A percentile compares a stretch with the other conserved stretches of the same genome.
Evolutionary conservation across 64 coral and sea anemone genomes (phyloP).

Genomic region (Catalaphyllia jardinei): DNA sequence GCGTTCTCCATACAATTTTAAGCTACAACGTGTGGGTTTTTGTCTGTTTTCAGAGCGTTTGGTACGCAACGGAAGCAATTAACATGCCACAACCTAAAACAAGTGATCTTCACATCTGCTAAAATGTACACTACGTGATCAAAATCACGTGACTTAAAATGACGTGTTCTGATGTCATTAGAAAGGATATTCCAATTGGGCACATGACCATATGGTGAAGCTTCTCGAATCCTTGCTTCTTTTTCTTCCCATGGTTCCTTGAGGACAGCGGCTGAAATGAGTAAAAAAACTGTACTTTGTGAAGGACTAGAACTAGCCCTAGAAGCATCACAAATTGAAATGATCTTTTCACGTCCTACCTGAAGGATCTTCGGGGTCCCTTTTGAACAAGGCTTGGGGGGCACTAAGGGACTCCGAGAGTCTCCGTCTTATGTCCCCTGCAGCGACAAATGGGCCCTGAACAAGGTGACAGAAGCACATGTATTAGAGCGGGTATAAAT

Average conservation of each 20-base stretch:
- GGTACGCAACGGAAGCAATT: no score
- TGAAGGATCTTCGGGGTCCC: slow-evolving; percentile 97
- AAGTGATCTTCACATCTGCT: no score
- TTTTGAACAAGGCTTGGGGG: slow-evolving; percentile 87
- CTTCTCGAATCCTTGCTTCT: slow-evolving; percentile 83
- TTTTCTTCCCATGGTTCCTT: slow-evolving; percentile 98
- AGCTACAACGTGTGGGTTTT: no score
- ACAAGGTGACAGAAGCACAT: neutral
- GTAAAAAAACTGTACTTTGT: neutral
- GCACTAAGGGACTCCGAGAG: slow-evolving; percentile 84
- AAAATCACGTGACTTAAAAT: no score
- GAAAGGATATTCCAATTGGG: slow-evolving; percentile 99
- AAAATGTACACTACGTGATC: no score
- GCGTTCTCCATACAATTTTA: no score
- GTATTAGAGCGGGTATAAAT: neutral
- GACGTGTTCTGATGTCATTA: neutral
- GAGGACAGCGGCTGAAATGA: slow-evolving; percentile 76
- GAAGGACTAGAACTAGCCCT: neutral
- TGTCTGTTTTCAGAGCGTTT: no score
- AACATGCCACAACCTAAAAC: no score
- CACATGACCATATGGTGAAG: slow-evolving; percentile 95
- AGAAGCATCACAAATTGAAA: neutral
- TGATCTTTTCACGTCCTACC: slow-evolving; percentile 41
- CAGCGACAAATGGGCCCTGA: slow-evolving; percentile 85
- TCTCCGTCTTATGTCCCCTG: slow-evolving; percentile 91